Conservation (phyloP, 1,140 invertebrate species). For the Atta cephalotes region DNA sequence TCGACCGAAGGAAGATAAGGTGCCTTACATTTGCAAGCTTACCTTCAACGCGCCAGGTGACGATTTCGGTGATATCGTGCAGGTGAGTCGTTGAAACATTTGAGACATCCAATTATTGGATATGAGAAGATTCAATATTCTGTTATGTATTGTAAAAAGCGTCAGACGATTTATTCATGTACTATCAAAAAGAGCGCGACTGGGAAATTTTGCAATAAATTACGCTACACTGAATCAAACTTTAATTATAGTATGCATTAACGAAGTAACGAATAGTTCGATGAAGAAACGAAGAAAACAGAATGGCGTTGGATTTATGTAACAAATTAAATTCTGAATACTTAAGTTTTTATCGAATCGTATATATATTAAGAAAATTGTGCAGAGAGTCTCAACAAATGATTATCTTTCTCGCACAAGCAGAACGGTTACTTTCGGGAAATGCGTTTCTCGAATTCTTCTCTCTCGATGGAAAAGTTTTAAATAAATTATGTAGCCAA, state of each 20-base stretch:
- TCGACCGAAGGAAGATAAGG: constrained; percentile 92
- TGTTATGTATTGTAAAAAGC: background rate
- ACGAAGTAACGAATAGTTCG: constrained; percentile 47
- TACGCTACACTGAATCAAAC: constrained; percentile 7
- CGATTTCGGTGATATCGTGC: constrained; percentile 93
- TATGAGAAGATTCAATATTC: background rate
- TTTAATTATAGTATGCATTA: constrained; percentile 59
- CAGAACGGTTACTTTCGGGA: background rate
- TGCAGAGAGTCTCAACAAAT: constrained; percentile 11
- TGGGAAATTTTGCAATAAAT: constrained; percentile 41
- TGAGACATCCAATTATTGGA: background rate
- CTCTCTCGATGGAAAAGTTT: background rate
- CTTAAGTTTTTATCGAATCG: constrained; percentile 45
- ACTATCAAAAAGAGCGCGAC: background rate
- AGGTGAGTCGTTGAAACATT: constrained; percentile 87
- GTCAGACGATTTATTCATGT: background rate
- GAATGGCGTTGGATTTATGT: constrained; percentile 31
- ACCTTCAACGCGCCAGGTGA: constrained; percentile 95
- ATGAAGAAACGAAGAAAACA: constrained; percentile 28
- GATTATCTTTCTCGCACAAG: constrained; percentile 17
- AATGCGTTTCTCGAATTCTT: constrained; percentile 12
- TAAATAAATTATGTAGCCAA: constrained; percentile 26
- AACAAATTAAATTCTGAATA: constrained; percentile 54
- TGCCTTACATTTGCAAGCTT: constrained; percentile 94
- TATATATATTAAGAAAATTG: background rate